Evolutionary conservation across 2,797 vertebrate species (phyloP).

Genomic region (Propithecus deckenii): DNA sequence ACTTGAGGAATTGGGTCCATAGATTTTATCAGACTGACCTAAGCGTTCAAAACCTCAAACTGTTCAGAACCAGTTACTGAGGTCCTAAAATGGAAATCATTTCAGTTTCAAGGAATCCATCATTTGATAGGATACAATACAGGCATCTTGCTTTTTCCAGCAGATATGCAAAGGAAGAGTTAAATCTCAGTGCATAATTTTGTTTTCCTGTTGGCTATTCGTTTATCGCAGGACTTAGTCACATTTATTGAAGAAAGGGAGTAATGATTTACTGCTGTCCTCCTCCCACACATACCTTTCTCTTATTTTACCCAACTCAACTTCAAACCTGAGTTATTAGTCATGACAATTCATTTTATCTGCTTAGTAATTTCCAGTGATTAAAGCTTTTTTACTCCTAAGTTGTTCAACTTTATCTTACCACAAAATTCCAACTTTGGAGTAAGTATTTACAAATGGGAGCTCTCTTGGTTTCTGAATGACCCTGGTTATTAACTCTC

Average conservation of each 20-base stretch:
- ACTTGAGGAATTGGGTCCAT: no score
- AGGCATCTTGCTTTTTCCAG: neutral
- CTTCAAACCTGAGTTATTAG: neutral
- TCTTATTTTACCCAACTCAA: neutral
- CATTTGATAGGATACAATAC: neutral
- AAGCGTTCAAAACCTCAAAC: neutral
- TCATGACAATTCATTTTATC: neutral
- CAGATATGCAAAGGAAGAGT: neutral
- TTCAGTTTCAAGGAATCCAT: neutral
- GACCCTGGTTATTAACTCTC: neutral
- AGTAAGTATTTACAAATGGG: neutral
- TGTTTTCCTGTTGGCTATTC: neutral
- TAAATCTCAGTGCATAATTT: neutral
- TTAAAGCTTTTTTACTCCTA: neutral
- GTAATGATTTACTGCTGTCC: no score
- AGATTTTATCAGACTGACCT: neutral
- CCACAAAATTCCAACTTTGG: neutral
- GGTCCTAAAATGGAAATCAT: neutral
- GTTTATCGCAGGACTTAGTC: neutral
- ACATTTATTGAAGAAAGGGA: neutral
- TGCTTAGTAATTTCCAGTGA: neutral
- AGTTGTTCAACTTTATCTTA: neutral
- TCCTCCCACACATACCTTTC: neutral
- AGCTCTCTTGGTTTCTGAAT: neutral
- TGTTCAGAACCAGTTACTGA: neutral